Evolutionary conservation across 2,797 vertebrate genomes (phyloP), one percentile per base, ranked within the genome.

Genomic region (Yasuhikotakia modesta): DNA sequence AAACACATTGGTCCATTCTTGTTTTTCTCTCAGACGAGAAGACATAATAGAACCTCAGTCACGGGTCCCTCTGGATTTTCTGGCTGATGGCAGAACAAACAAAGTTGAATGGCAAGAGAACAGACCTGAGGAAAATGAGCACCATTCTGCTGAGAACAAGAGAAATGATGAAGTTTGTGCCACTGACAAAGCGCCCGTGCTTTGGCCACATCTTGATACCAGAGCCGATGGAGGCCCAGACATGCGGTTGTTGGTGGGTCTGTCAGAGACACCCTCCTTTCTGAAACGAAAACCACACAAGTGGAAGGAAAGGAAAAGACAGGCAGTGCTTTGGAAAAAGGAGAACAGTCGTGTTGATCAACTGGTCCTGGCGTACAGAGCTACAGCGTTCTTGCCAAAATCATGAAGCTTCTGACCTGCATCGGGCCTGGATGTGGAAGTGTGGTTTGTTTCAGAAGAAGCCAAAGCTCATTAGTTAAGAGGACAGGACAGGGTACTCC

Each of bases 31-130:
- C 14, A 63, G 60, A 52, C 22, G 12, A 2, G 13, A 30, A 53
- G 76, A 77, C 70, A 71, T 74, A 79, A 84, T 57, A 77, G 69
- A 84, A 73, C 58, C 64, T 61, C 21, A 79, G 60, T 76, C 60
- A 66, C 1, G 2, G 57, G 17, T 82, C 60, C 73, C 70, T 53
- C 30, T 63, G 71, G 72, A 76, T 39, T 55, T 55, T 46, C 48
- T 22, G 30, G 69, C 61, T 67, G 73, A 58, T 78, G 76, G 73
- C 39, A 58, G 76, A 83, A 82, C 57, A 81, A 83, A 80, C 80
- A 78, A 55, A 27, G 2, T 43, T 70, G 75, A 76, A 72, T 79
- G 75, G 80, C 72, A 73, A 50, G 70, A 78, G 73, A 76, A 80
- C 67, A 50, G 5, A 66, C 60, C 78, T 74, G 12, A 4, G 63